Conservation (phyloP, 2,113 vertebrate genomes). For the Aspidoscelis tigris region DNA sequence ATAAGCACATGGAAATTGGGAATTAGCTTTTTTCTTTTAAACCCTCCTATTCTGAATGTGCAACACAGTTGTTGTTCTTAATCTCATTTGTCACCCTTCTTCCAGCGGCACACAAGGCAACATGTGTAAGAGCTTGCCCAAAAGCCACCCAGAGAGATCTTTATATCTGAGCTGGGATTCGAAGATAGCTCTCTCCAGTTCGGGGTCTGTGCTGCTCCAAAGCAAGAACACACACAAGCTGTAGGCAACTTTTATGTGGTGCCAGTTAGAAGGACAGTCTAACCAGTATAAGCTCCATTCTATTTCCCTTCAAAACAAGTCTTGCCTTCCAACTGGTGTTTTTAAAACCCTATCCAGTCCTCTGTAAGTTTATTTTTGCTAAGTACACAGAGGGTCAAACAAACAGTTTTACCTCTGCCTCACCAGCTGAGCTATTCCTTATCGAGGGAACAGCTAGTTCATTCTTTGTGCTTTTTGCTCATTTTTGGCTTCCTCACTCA, state of each 20-base stretch:
- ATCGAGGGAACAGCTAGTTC: conserved; percentile 7
- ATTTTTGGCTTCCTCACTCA: neutral
- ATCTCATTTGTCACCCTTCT: neutral
- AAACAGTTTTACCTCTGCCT: neutral
- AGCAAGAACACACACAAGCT: neutral
- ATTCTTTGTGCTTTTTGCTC: neutral
- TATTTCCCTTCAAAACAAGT: neutral
- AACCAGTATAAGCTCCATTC: neutral
- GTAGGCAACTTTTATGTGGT: neutral
- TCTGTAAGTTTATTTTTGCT: neutral
- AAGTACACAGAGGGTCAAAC: neutral
- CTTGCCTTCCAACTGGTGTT: neutral
- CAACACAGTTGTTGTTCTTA: neutral
- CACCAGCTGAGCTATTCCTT: neutral
- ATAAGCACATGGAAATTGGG: neutral
- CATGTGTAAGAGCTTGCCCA: neutral
- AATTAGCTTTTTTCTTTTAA: neutral
- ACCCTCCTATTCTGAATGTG: neutral
- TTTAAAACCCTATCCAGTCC: neutral
- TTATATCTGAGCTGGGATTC: neutral
- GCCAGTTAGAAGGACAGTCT: neutral
- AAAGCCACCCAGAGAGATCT: too few species aligned
- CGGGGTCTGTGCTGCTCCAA: neutral
- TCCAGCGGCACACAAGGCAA: neutral
- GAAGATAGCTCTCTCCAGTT: neutral